Evolutionary conservation across 1,140 invertebrate species (phyloP).

Genomic region (Argopecten irradians): DNA sequence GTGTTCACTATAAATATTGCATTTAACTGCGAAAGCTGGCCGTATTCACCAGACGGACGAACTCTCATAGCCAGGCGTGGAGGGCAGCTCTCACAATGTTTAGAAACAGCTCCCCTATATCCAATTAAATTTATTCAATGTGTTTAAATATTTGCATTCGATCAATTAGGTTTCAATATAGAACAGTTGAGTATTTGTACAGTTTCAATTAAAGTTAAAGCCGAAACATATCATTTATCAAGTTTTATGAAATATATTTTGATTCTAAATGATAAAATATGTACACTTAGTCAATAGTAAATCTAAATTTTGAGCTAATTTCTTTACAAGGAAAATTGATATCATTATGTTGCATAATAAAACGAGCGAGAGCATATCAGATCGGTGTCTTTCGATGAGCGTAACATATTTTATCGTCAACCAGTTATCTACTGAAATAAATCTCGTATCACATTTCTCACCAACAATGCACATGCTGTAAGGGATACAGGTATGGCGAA

Average conservation of each 20-base stretch:
- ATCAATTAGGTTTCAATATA: constrained; percentile 23
- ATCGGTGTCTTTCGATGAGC: neutral
- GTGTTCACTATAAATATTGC: neutral
- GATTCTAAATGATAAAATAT: constrained; percentile 10
- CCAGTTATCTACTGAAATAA: neutral
- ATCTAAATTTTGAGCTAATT: neutral
- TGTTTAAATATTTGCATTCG: constrained; percentile 18
- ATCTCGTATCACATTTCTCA: neutral
- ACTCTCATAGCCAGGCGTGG: neutral
- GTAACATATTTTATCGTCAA: constrained; percentile 18
- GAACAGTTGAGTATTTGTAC: neutral
- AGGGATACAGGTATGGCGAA: no score
- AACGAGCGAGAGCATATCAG: neutral
- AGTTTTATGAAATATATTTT: constrained; percentile 7
- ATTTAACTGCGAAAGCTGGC: constrained; percentile 8
- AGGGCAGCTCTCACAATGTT: neutral
- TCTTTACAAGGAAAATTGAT: neutral
- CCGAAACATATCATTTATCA: constrained; percentile 18
- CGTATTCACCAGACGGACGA: neutral
- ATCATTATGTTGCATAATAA: neutral
- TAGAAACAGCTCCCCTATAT: constrained; percentile 1
- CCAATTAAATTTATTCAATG: constrained; percentile 23
- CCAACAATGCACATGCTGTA: neutral
- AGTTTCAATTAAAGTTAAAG: constrained; percentile 19
- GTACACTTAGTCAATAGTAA: neutral